phyloP scores from a whole-genome alignment of 2,888 invertebrate genomes.

The Furcula furcula region DNA sequence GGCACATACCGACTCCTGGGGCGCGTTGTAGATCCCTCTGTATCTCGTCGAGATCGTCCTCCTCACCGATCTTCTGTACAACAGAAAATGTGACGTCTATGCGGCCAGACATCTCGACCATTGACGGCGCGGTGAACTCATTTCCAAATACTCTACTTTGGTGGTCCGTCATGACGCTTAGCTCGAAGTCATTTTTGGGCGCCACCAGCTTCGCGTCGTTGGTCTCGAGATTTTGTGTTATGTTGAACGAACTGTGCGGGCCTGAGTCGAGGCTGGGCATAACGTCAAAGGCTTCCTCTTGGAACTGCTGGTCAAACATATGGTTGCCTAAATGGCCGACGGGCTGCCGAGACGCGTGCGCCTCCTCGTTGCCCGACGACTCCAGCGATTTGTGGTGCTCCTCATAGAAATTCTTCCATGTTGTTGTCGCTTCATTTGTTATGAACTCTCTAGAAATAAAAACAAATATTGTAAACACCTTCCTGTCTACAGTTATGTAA shows the following conservation, averaged over 20 bases:
- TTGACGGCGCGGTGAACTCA: slow-evolving; percentile 42
- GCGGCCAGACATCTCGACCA: slow-evolving; percentile 50
- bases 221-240: slow-evolving; percentile 47
- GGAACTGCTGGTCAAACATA: slow-evolving; percentile 62
- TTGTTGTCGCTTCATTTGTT: slow-evolving; percentile 70
- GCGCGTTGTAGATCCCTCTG: slow-evolving; percentile 46
- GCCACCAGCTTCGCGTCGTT: slow-evolving; percentile 41
- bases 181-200: slow-evolving; percentile 52
- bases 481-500: too few relatives aligned
- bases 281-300: slow-evolving; percentile 58
- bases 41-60: slow-evolving; percentile 65
- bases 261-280: slow-evolving; percentile 30
- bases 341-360: slow-evolving; percentile 37
- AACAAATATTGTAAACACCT: too few relatives aligned
- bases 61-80: slow-evolving; percentile 34
- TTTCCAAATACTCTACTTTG: slow-evolving; percentile 56
- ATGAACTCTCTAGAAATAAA: slow-evolving; percentile 57
- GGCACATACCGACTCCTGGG: slow-evolving; percentile 34
- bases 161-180: slow-evolving; percentile 56
- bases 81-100: slow-evolving; percentile 62
- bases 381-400: slow-evolving; percentile 70
- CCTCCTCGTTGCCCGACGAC: slow-evolving; percentile 58
- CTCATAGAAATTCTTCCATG: slow-evolving; percentile 74
- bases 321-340: slow-evolving; percentile 59
- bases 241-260: slow-evolving; percentile 41